These are phyloP conservation scores for Microdon myrmicae DNA, from an alignment of 2,888 invertebrate genomes.

Conservation along the genomic window DNA sequence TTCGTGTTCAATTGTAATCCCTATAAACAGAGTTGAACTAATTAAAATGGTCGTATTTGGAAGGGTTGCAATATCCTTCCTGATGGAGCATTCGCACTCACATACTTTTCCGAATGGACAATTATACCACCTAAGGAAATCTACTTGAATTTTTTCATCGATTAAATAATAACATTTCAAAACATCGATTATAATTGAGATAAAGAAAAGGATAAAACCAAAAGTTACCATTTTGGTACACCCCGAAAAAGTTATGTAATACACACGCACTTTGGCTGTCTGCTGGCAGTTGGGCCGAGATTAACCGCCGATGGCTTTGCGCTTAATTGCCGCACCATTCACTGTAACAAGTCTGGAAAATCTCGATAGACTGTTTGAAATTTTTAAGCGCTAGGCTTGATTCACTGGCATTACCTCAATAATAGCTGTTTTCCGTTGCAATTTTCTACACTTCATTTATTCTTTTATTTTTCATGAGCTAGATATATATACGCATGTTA, in stretches of 20 bases:
- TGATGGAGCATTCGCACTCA: no score
- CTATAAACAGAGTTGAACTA: no score
- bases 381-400: conserved; percentile 41
- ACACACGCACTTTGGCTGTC: conserved; percentile 38
- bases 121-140: no score
- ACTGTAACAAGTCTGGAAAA: conserved; percentile 49
- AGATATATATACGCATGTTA: not conserved
- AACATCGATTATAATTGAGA: no score
- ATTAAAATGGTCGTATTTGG: no score
- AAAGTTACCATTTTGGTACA: conserved; percentile 2
- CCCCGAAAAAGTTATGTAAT: conserved; percentile 32
- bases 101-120: no score
- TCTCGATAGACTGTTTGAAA: conserved; percentile 49
- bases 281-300: conserved; percentile 25
- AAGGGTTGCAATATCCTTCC: no score
- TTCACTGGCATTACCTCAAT: conserved; percentile 32
- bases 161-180: no score
- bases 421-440: conserved; percentile 42
- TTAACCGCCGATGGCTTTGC: conserved; percentile 28
- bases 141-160: no score
- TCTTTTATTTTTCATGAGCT: conserved; percentile 11
- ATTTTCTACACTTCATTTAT: conserved; percentile 44
- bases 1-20: no score
- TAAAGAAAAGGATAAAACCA: no score
- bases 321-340: conserved; percentile 51